Percentiles rank a stretch among this genome's conserved stretches.
These are phyloP conservation scores for Oceanites oceanicus DNA, from an alignment of 2,113 vertebrate genomes.

Conservation along the genomic window DNA sequence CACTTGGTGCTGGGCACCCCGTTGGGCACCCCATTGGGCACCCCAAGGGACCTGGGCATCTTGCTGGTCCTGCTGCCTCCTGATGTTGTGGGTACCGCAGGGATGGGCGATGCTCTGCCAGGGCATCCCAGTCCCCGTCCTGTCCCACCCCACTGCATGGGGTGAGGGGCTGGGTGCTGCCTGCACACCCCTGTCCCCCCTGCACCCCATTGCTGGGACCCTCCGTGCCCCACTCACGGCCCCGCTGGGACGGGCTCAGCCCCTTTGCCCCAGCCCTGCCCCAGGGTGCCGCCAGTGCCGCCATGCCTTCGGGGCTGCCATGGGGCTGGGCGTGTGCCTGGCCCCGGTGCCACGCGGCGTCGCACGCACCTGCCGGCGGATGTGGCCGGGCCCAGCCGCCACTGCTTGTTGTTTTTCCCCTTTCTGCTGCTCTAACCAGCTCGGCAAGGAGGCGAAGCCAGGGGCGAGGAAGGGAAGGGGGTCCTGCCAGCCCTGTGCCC, in stretches of 20 bases:
- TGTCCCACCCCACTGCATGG: rapidly evolving
- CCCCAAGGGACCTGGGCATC: rapidly evolving
- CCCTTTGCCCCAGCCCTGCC: rapidly evolving
- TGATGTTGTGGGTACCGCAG: neutral
- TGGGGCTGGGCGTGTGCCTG: neutral
- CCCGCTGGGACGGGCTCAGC: rapidly evolving
- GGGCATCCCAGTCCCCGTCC: no score
- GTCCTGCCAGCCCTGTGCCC: no score
- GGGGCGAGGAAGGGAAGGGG: no score
- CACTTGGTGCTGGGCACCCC: neutral
- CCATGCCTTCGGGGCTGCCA: rapidly evolving
- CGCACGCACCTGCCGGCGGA: neutral
- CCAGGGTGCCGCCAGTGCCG: no score
- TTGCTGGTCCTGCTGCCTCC: neutral
- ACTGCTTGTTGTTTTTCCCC: rapidly evolving
- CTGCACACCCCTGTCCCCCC: neutral
- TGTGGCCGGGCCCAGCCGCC: neutral
- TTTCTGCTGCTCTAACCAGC: neutral
- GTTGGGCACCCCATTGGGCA: no score
- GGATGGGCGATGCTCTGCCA: neutral
- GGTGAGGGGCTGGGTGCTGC: neutral
- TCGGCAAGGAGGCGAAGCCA: rapidly evolving
- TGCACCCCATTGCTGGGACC: neutral
- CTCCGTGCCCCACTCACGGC: neutral
- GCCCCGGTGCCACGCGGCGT: rapidly evolving